Base-by-base conservation (phyloP, 2,888 invertebrate species). In the Orthosia gothica region DNA sequence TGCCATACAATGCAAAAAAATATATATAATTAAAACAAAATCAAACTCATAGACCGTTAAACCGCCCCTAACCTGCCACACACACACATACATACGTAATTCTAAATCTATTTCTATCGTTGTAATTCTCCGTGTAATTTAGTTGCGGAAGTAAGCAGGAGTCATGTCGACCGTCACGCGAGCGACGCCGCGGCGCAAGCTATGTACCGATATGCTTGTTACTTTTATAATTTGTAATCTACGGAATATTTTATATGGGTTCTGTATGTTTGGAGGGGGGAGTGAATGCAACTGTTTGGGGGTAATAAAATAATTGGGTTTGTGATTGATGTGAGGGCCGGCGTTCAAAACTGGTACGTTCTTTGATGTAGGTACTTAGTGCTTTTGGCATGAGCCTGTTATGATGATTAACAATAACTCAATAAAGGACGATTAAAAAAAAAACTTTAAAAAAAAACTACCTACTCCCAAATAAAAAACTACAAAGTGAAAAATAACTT, bases 111-210 rank as follows among this genome's bases (percentile, higher is more conserved):
- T 91, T 90, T 88, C 87, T 81, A 85, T 86, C 85, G 83, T 82
- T 88, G 91, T 90, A 90, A 91, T 91, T 91, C 90, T 82, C 87
- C 89, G 89, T 89, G 93, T 91, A 94, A 95, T 95, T 94, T 94
- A 91, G 89, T 88, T 87, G 91, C 94, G 94, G 94, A 94, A 94
- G 94, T 91, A 90, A 91, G 89, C 90, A 92, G 90, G 89, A 92
- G 92, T 92, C 92, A 92, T 91, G 92, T 91, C 87, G 89, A 62
- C 15, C 63, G 87, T 87, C 90, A 88, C 88, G 90, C 92, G 84
- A 88, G 84, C 88, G 83, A 81, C 79, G 79, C 84, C 82, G 70
- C 81, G 77, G 72, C 80, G 77, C 86, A 85, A 73, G 70, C 85
- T 74, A 82, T 86, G 81, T 87, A 83, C 83, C 75, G 78, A 82